Evolutionary conservation across 2,888 invertebrate genomes (phyloP).

Genomic region (Drosophila conformis): DNA sequence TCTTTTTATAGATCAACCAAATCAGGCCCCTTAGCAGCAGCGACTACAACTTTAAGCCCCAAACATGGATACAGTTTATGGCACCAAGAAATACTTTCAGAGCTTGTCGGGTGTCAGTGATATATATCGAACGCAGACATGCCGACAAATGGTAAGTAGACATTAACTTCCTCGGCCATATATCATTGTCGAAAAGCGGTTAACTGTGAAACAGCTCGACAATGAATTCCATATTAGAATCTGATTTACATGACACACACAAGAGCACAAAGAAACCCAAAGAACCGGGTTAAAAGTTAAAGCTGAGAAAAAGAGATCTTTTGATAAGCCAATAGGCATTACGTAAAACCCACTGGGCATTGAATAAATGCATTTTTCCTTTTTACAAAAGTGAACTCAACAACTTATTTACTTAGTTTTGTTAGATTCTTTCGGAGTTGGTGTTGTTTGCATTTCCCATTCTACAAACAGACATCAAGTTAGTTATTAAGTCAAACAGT

Average conservation of each 20-base stretch:
- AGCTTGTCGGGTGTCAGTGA: constrained; percentile 84
- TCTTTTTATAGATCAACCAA: constrained; percentile 37
- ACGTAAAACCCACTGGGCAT: constrained; percentile 33
- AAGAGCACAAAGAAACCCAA: not conserved
- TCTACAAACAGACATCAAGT: constrained; percentile 37
- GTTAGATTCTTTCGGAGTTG: constrained; percentile 28
- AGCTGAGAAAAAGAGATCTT: constrained; percentile 4
- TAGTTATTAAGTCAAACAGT: constrained; percentile 61
- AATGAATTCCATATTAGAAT: constrained; percentile 22
- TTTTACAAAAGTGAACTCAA: not conserved
- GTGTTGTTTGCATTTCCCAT: constrained; percentile 66
- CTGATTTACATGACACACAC: constrained; percentile 46
- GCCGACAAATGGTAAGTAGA: constrained; percentile 84
- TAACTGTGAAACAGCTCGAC: constrained; percentile 35
- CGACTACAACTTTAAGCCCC: not conserved
- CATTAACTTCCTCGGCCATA: constrained; percentile 13
- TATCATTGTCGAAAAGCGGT: constrained; percentile 29
- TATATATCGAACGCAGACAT: constrained; percentile 83
- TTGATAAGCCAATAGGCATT: constrained; percentile 32
- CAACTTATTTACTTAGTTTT: constrained; percentile 39
- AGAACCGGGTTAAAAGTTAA: constrained; percentile 38
- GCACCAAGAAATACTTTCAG: constrained; percentile 85
- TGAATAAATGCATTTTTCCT: constrained; percentile 14
- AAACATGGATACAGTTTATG: constrained; percentile 85
- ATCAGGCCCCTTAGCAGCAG: constrained; percentile 1